Base-by-base conservation (phyloP, 2,113 vertebrate species). In the Setophaga kirtlandii region DNA sequence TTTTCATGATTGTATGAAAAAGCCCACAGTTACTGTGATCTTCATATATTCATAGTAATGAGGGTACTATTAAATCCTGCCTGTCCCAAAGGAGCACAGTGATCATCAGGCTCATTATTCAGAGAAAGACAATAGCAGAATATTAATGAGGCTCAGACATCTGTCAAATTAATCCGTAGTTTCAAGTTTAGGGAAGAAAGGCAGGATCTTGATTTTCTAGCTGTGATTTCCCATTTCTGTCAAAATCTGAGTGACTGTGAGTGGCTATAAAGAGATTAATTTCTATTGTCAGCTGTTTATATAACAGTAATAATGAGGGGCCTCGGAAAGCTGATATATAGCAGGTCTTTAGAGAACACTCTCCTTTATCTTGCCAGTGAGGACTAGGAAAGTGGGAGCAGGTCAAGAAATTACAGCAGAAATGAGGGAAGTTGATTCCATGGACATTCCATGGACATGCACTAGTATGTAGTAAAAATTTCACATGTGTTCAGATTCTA, bases 201-300 rank as follows among this genome's bases (percentile, higher is more conserved):
- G 64, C 80, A 81, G 73, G 73, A 39, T 94, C 94, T 78, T 59
- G 24, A 90, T 93, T 96, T 89, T 78, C 69, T 74, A 81, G 70
- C 76, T 55, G 71, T 49, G 79, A 93, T 89, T 97, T 95, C 92
- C 92, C 67, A 62, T 90, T 92, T 94, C 93, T 96, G 89, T 93
- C 94, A 93, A 75, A 56, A 55, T 52, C 6, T 3, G 65, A 87
- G 77, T 60, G 77, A 27, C 64, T 46, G 23, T 71, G 80, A 89
- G 47, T 28, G 82, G 39, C 60, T 67, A 23, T 42, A 13, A 37
- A 65, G 65, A 87, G 87, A 47, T 78, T 39, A n/a, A 76, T 92
- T 46, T 47, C 1, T 63, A 11, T 53, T 83, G 53, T 62, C 77
- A 50, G 8, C 64, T 33, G 33, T 35, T 83, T 83, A 21, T 50